Base-by-base conservation (phyloP, 1,140 invertebrate species). In the Nilaparvata lugens region DNA sequence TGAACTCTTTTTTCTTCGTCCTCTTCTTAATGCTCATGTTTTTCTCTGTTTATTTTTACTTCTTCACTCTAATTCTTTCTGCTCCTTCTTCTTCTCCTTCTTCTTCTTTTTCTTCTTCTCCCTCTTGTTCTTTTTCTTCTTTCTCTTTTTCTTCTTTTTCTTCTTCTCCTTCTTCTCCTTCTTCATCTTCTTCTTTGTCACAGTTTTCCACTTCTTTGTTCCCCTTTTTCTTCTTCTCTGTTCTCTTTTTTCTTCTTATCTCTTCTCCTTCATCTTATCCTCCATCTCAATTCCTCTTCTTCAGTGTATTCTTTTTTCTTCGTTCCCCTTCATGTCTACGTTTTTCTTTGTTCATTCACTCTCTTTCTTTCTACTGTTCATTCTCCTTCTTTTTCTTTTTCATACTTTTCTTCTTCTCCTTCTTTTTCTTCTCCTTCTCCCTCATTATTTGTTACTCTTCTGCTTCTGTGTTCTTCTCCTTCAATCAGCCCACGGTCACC, bases 201-300 rank as follows among this genome's bases (percentile, higher is more conserved):
- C n/a, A 11, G 4, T 24, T 14, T 60, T 25, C 35, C 11, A 24
- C 21, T 52, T 38, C 19, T 24, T n/a, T n/a, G n/a, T n/a, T n/a
- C n/a, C n/a, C 51, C 52, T 61, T 25, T 42, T 28, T 61, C 35
- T 56, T 19, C 45, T 54, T 25, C 52, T 42, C 31, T 23, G 28
- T 61, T 19, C 21, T 19, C 16, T 11, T 35, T 35, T 4, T 28
- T 28, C 3, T 28, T 28, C 25, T 28, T 28, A 4, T 28, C 25
- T 28, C 25, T 28, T 28, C 25, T 28, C 7, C 25, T 28, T 28
- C 7, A 4, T 28, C 25, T 28, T 28, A 3, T 28, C 7, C 25
- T 28, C 7, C 25, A 4, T 11, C 38, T 11, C 38, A 42, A 9
- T n/a, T n/a, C n/a, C n/a, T n/a, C n/a, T n/a, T n/a, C n/a, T n/a